phyloP scores from a whole-genome alignment of 2,797 vertebrate genomes.

The Sardinella longiceps region DNA sequence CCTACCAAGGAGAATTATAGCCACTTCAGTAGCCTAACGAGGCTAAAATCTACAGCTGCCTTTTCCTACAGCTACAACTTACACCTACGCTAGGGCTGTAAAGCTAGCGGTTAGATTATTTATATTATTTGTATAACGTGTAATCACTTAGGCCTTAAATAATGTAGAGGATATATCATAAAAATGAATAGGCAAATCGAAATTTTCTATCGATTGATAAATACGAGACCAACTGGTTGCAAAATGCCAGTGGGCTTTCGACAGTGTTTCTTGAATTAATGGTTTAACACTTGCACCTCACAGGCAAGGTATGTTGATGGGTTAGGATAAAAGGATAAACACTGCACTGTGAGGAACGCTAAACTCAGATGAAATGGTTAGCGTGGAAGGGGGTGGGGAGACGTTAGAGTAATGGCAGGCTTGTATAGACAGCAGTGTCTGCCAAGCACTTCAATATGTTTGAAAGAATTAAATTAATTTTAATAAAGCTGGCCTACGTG shows the following conservation, averaged over 20 bases:
- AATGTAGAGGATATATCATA: conserved; percentile 33
- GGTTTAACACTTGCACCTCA: conserved; percentile 42
- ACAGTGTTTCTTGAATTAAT: conserved; percentile 33
- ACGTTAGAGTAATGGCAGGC: conserved; percentile 61
- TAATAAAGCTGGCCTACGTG: conserved; percentile 60
- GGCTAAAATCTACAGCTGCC: conserved; percentile 40
- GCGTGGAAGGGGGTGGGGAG: conserved; percentile 46
- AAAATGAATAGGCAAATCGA: conserved; percentile 37
- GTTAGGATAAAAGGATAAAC: conserved; percentile 49
- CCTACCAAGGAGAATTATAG: conserved; percentile 37
- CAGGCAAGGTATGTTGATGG: conserved; percentile 55
- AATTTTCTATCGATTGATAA: conserved; percentile 29
- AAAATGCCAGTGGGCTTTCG: conserved; percentile 24
- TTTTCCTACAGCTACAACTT: conserved; percentile 57
- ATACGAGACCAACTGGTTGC: conserved; percentile 28
- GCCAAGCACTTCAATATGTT: conserved; percentile 57
- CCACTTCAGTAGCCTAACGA: conserved; percentile 38
- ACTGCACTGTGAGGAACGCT: conserved; percentile 49
- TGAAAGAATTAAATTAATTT: conserved; percentile 60
- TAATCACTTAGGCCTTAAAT: conserved; percentile 40
- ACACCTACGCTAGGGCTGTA: conserved; percentile 36
- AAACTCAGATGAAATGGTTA: conserved; percentile 60
- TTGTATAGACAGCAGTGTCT: conserved; percentile 60
- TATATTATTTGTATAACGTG: conserved; percentile 34
- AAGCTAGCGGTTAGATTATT: conserved; percentile 48